phyloP scores from a whole-genome alignment of 2,797 vertebrate genomes.

The Hylomyscus alleni region DNA sequence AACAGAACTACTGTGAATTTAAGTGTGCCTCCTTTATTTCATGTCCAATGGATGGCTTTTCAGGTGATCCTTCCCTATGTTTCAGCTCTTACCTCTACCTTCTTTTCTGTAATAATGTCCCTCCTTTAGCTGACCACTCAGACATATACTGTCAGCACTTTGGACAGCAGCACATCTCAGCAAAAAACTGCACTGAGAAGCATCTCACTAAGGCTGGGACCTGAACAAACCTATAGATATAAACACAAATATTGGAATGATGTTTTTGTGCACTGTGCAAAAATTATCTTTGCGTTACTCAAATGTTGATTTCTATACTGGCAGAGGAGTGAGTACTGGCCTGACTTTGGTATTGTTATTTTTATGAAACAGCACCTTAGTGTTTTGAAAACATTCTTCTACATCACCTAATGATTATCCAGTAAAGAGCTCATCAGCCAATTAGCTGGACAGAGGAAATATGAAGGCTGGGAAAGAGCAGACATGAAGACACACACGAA shows the following conservation, averaged over 20 bases:
- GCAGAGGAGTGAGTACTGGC: not conserved
- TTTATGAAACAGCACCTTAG: not conserved
- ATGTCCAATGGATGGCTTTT: not conserved
- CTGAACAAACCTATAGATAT: no score
- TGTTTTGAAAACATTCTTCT: not conserved
- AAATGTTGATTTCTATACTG: not conserved
- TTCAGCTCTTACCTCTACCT: not conserved
- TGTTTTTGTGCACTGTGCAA: not conserved
- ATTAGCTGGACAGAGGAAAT: no score
- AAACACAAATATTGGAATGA: not conserved
- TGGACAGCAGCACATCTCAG: not conserved
- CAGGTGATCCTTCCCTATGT: no score
- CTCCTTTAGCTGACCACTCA: no score
- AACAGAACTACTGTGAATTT: not conserved
- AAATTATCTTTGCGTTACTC: not conserved
- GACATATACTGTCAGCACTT: no score
- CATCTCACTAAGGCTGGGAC: not conserved
- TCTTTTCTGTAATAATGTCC: no score
- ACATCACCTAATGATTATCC: no score
- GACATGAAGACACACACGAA: no score
- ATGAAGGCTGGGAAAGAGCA: no score
- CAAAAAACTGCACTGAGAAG: no score
- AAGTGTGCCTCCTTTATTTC: not conserved
- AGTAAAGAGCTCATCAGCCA: no score
- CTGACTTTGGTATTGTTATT: not conserved